Conservation (phyloP, 2,888 invertebrate species). For the Drosophila macrospina region DNA sequence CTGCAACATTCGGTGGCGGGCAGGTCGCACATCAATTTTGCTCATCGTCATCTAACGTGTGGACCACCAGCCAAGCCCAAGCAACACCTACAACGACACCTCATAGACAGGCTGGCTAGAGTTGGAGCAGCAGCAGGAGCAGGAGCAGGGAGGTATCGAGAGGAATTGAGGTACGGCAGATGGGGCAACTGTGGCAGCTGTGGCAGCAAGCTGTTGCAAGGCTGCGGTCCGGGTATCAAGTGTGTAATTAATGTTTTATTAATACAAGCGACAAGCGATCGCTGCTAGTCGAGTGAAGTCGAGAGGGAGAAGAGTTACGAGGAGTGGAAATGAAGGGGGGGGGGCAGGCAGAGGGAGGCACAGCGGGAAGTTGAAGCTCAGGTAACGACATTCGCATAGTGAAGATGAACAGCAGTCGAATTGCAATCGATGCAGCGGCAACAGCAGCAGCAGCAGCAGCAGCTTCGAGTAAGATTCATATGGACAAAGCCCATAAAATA, state of each 20-base stretch:
- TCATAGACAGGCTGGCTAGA: conserved; percentile 57
- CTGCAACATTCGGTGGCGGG: conserved; percentile 67
- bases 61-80: conserved; percentile 74
- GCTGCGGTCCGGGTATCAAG: conserved; percentile 68
- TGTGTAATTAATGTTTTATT: conserved; percentile 85
- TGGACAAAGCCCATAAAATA: conserved; percentile 80
- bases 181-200: conserved; percentile 26
- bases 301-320: not conserved
- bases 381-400: conserved; percentile 56
- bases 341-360: conserved; percentile 29
- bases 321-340: not conserved
- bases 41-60: conserved; percentile 78
- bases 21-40: conserved; percentile 74
- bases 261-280: conserved; percentile 85
- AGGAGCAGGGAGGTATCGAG: not conserved
- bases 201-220: conserved; percentile 21
- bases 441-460: conserved; percentile 36
- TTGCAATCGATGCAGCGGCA: conserved; percentile 82
- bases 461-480: conserved; percentile 67
- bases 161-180: not conserved
- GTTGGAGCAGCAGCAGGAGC: not conserved
- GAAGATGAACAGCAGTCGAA: conserved; percentile 84
- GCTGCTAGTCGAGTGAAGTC: conserved; percentile 56
- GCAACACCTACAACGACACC: conserved; percentile 77
- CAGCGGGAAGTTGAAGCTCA: conserved; percentile 51